Evolutionary conservation across 2,797 vertebrate genomes (phyloP).

Genomic region (Telmatherina bonti): DNA sequence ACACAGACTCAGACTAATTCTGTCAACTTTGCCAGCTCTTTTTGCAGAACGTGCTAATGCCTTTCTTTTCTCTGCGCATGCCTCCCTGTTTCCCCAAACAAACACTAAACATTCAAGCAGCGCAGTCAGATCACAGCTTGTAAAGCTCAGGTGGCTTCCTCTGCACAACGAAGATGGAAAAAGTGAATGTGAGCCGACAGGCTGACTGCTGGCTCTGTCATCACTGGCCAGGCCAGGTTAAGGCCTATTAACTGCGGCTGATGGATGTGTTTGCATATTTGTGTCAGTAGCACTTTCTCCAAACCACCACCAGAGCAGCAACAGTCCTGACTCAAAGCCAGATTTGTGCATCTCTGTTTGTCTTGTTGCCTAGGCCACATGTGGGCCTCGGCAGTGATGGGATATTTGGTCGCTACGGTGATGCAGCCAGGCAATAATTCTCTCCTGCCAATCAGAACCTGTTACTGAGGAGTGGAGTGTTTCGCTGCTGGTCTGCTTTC

Average conservation of each 20-base stretch:
- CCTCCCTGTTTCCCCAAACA: constrained; percentile 27
- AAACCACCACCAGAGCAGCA: constrained; percentile 46
- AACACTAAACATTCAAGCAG: constrained; percentile 16
- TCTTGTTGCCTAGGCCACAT: constrained; percentile 58
- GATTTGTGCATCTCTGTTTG: constrained; percentile 63
- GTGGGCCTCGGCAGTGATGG: constrained; percentile 31
- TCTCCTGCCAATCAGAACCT: constrained; percentile 48
- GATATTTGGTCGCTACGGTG: constrained; percentile 61
- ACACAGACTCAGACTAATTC: constrained; percentile 22
- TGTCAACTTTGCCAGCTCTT: constrained; percentile 22
- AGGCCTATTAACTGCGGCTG: constrained; percentile 61
- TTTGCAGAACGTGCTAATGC: not conserved
- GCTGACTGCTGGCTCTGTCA: constrained; percentile 64
- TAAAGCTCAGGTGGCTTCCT: constrained; percentile 17
- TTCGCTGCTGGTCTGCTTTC: not conserved
- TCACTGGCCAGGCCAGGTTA: constrained; percentile 51
- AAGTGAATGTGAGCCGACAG: constrained; percentile 55
- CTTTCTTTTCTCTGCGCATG: not conserved
- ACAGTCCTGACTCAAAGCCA: constrained; percentile 37
- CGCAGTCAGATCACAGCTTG: not conserved
- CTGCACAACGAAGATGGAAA: constrained; percentile 62
- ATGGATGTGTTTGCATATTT: constrained; percentile 74
- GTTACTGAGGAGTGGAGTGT: not conserved
- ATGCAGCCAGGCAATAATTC: constrained; percentile 46
- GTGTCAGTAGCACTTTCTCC: constrained; percentile 68